phyloP scores from a whole-genome alignment of 2,888 invertebrate genomes.

The Limenitis arthemis region DNA sequence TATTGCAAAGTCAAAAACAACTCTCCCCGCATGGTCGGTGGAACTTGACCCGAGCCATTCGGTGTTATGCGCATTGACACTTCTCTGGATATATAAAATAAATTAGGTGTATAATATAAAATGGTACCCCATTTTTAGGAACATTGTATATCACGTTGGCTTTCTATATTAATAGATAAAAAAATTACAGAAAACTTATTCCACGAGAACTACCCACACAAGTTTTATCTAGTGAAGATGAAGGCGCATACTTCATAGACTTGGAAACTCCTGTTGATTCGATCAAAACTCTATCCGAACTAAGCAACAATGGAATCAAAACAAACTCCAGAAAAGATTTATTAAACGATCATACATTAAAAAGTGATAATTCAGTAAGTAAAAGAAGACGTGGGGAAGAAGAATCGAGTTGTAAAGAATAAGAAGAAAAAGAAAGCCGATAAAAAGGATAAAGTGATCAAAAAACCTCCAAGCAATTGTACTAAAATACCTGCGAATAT shows the following conservation, averaged over 20 bases:
- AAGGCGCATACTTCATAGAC: too few relatives aligned
- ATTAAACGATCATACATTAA: constrained; percentile 58
- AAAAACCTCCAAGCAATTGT: constrained; percentile 30
- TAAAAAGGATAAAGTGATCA: constrained; percentile 20
- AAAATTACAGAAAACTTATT: constrained; percentile 60
- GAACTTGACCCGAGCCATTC: too few relatives aligned
- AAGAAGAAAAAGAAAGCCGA: constrained; percentile 45
- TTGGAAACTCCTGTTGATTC: constrained; percentile 57
- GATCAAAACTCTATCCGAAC: constrained; percentile 60
- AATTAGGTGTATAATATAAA: too few relatives aligned
- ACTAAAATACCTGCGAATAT: constrained; percentile 45
- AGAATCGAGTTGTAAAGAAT: constrained; percentile 32
- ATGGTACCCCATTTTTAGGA: too few relatives aligned
- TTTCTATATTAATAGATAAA: too few relatives aligned
- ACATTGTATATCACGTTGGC: too few relatives aligned
- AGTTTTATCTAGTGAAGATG: too few relatives aligned
- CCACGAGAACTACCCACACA: constrained; percentile 72
- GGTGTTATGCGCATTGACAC: too few relatives aligned
- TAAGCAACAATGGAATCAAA: constrained; percentile 50
- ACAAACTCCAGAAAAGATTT: constrained; percentile 63
- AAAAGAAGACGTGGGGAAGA: constrained; percentile 32
- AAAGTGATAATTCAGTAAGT: constrained; percentile 46
- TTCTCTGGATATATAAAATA: too few relatives aligned
- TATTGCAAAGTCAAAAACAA: too few relatives aligned
- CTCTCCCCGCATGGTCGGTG: too few relatives aligned